These are phyloP conservation scores for Eclectus roratus DNA, from an alignment of 2,113 vertebrate genomes.

Conservation along the genomic window DNA sequence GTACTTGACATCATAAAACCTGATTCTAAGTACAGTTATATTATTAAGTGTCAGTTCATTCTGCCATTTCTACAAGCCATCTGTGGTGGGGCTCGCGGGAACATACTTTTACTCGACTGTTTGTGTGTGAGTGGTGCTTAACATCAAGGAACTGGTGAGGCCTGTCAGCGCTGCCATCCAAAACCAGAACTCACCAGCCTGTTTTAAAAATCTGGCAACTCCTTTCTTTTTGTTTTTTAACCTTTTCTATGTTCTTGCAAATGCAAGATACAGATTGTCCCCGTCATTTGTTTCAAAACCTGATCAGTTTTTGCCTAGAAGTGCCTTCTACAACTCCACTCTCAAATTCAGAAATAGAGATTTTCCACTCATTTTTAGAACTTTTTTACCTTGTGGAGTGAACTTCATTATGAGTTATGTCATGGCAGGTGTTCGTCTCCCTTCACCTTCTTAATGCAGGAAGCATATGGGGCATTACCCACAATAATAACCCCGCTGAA, in stretches of 20 bases:
- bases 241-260: not conserved
- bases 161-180: not conserved
- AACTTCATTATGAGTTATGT: conserved; percentile 33
- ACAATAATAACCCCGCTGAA: conserved; percentile 39
- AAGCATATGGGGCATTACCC: conserved; percentile 59
- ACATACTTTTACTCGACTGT: accelerated
- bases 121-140: not conserved
- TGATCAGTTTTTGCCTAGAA: not conserved
- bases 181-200: not conserved
- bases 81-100: not conserved
- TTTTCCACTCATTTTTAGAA: conserved; percentile 38
- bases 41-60: not conserved
- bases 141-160: not conserved
- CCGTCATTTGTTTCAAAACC: not conserved
- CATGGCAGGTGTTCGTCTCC: conserved; percentile 61
- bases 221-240: not conserved
- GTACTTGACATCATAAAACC: not conserved
- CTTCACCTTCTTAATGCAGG: conserved; percentile 55
- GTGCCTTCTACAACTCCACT: not conserved
- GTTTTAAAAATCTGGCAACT: not conserved
- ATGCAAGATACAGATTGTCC: not conserved
- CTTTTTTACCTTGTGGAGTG: not conserved
- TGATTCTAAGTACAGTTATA: not conserved
- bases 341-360: conserved; percentile 26
- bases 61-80: not conserved